phyloP scores from a whole-genome alignment of 1,140 invertebrate genomes.

The Cataglyphis hispanica region DNA sequence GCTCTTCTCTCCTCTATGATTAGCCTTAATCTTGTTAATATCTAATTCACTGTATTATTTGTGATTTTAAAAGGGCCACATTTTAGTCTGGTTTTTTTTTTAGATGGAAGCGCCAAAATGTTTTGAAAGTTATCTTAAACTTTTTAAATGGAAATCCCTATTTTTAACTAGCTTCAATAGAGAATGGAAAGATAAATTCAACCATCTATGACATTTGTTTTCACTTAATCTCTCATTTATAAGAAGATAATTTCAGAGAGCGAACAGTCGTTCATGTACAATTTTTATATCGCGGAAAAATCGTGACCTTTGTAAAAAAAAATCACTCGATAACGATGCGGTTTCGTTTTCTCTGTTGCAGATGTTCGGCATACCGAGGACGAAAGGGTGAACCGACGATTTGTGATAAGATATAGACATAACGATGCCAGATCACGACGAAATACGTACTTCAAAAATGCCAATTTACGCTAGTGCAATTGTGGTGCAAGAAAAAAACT shows the following conservation, averaged over 20 bases:
- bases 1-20: neutral
- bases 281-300: neutral
- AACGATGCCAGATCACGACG: constrained; percentile 82
- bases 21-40: neutral
- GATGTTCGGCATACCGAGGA: constrained; percentile 77
- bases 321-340: constrained; percentile 2
- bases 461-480: constrained; percentile 81
- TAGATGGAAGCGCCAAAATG: too few relatives aligned
- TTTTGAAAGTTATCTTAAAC: too few relatives aligned
- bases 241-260: neutral
- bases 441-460: constrained; percentile 82
- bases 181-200: too few relatives aligned
- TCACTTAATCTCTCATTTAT: neutral
- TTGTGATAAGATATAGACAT: constrained; percentile 85
- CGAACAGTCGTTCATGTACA: neutral
- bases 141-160: too few relatives aligned
- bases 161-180: too few relatives aligned
- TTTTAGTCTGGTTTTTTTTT: too few relatives aligned
- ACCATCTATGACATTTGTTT: too few relatives aligned
- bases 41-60: neutral
- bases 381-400: constrained; percentile 78
- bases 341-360: constrained; percentile 77
- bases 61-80: too few relatives aligned
- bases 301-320: neutral
- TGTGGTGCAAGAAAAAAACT: constrained; percentile 73